Base-by-base conservation (phyloP, 92 coral and sea anemone species). In the Actinostola sp. region DNA sequence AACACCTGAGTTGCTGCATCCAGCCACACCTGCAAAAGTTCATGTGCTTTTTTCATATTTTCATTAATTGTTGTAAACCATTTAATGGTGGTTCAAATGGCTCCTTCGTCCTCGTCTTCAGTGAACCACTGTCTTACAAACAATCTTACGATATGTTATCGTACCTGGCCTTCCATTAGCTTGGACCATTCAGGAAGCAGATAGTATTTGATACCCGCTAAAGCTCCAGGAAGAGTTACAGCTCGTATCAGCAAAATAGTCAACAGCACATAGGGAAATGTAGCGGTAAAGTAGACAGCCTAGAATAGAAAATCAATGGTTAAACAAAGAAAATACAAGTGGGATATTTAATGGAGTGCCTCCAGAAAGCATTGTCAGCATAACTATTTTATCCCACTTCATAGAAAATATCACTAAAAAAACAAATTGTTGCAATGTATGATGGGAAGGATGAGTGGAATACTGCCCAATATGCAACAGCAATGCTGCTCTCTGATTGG, bases 1-100 rank as follows among this genome's bases (percentile, higher is more conserved):
- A 90, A 90, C 44, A 90, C 96, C 39, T 90, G 96, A 1, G 92
- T 90, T 8, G 89, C 96, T 25, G 96, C 96, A 72, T 90, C 92
- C 31, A 90, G 68, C 92, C 96, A 90, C 42, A 90, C 96, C 96
- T 90, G 30, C 24, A 41, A 23, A 35, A 14, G 7, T 13, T 46
- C 45, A 39, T 7, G 14, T 7, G 45, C 14, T 39, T 7, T 39
- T 39, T 7, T 39, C 45, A 39, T 39, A 7, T 14, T 39, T 39
- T 14, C 45, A 39, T 39, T 39, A 39, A 7, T 7, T 39, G 45
- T 7, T 39, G 45, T 7, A 14, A 7, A 7, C 45, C 45, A 39
- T 39, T 39, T 14, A 14, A 39, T 14, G 14, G 45, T 7, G 45
- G 45, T 7, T 7, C 14, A 39, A 39, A 39, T 39, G 45, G 14